phyloP scores from a whole-genome alignment of 1,140 invertebrate species.

The Bathynomus jamesi region DNA sequence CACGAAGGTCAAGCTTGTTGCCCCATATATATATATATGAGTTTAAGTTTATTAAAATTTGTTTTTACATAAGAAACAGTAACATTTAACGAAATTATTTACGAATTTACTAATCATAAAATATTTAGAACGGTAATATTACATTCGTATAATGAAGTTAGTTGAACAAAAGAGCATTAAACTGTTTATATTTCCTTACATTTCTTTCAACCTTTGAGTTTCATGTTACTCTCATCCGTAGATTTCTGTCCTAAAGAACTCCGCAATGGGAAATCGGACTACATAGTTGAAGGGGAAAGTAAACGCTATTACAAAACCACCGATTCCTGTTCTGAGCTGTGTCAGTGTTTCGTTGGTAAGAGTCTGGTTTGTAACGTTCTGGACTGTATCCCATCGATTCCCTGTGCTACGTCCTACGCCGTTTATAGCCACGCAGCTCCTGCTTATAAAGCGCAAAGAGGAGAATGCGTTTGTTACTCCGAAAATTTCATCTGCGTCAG shows the following conservation, averaged over 20 bases:
- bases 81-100: too few species aligned
- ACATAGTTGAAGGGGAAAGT: constrained; percentile 28
- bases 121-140: too few species aligned
- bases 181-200: too few species aligned
- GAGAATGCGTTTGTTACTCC: constrained; percentile 80
- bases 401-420: constrained; percentile 68
- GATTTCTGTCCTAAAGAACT: constrained; percentile 28
- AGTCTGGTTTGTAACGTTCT: constrained; percentile 72
- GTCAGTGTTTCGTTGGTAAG: constrained; percentile 65
- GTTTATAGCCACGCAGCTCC: constrained; percentile 82
- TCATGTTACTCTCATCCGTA: too few species aligned
- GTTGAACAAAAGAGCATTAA: too few species aligned
- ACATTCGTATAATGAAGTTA: too few species aligned
- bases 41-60: too few species aligned
- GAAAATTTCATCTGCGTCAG: constrained; percentile 84
- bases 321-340: constrained; percentile 70
- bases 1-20: too few species aligned
- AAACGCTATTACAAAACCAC: constrained; percentile 65
- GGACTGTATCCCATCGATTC: constrained; percentile 64
- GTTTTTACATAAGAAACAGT: too few species aligned
- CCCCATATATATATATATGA: too few species aligned
- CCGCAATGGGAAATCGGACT: constrained; percentile 17
- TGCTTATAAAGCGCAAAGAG: constrained; percentile 75
- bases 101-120: too few species aligned
- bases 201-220: too few species aligned